Conservation (phyloP, 2,113 vertebrate species). For the Pitta sordida region DNA sequence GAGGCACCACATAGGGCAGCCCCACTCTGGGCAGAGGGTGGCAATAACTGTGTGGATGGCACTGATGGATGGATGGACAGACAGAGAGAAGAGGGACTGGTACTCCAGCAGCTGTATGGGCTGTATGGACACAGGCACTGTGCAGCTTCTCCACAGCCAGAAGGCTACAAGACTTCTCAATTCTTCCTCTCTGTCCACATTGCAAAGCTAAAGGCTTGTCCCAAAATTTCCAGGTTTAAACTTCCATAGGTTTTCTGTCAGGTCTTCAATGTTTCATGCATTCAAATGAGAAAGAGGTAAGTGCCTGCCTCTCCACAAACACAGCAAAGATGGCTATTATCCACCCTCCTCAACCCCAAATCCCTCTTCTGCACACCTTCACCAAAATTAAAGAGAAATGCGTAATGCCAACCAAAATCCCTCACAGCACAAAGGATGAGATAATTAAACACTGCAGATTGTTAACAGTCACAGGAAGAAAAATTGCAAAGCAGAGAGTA, state of each 20-base stretch:
- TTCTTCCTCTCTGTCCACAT: background rate
- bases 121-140: background rate
- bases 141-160: background rate
- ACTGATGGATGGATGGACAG: background rate
- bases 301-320: rapidly evolving
- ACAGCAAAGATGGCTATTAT: background rate
- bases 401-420: background rate
- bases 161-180: background rate
- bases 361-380: background rate
- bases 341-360: background rate
- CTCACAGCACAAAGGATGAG: rapidly evolving
- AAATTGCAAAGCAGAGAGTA: background rate
- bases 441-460: background rate
- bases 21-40: rapidly evolving
- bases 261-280: background rate
- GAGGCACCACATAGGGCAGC: background rate
- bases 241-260: background rate
- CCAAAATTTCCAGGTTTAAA: background rate
- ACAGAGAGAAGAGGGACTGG: rapidly evolving
- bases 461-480: background rate
- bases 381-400: background rate
- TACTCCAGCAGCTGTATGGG: background rate
- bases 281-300: background rate
- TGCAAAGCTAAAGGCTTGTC: background rate
- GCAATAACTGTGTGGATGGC: background rate